A percentile compares a stretch with the other conserved stretches of the same genome.
phyloP scores from a whole-genome alignment of 2,888 invertebrate genomes.

The Apotomis betuletana region DNA sequence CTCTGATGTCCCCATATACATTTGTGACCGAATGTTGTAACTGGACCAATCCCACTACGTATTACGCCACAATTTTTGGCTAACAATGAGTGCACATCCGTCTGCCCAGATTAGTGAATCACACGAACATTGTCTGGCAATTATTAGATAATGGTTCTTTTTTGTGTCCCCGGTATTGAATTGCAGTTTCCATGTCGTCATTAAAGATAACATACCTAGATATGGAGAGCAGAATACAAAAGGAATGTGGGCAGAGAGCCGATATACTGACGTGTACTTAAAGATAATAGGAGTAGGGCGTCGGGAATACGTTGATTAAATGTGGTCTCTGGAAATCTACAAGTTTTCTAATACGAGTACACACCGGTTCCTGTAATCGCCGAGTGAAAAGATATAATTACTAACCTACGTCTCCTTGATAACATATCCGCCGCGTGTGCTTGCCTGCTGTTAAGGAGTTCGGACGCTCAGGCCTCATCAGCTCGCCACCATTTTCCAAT shows the following conservation, averaged over 20 bases:
- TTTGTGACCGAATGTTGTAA: constrained; percentile 23
- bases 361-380: background rate
- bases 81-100: constrained; percentile 39
- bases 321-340: no score
- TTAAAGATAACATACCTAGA: background rate
- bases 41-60: constrained; percentile 22
- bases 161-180: constrained; percentile 1
- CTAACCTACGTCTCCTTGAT: constrained; percentile 90
- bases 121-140: constrained; percentile 33
- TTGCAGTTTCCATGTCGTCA: constrained; percentile 8
- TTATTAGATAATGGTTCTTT: constrained; percentile 32
- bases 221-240: no score
- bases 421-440: constrained; percentile 90
- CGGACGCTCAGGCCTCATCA: constrained; percentile 89
- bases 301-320: no score
- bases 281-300: no score
- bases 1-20: background rate
- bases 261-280: background rate
- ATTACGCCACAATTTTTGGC: constrained; percentile 37
- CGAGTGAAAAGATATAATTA: constrained; percentile 45
- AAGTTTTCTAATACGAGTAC: background rate
- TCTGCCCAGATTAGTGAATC: constrained; percentile 39
- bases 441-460: constrained; percentile 91
- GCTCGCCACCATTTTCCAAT: constrained; percentile 87
- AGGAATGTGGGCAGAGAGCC: constrained; percentile 5